Evolutionary conservation across 2,113 vertebrate genomes (phyloP).

Genomic region (Daphoenositta chrysoptera): DNA sequence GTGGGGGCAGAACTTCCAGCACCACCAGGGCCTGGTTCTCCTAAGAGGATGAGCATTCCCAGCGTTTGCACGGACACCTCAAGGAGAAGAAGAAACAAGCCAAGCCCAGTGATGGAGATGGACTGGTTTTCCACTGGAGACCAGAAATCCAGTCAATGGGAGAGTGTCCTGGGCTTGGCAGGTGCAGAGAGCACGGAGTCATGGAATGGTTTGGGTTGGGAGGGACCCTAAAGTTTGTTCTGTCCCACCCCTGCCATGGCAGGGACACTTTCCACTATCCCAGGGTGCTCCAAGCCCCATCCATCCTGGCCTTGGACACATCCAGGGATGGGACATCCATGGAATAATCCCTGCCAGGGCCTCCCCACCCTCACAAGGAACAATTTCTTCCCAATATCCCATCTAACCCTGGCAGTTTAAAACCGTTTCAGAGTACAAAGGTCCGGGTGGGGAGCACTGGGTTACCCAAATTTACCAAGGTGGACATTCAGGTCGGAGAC

Average conservation of each 20-base stretch:
- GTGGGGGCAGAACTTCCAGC: neutral
- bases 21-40: neutral
- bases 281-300: neutral
- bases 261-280: neutral
- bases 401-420: neutral
- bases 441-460: rapidly evolving
- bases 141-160: neutral
- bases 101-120: neutral
- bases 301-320: neutral
- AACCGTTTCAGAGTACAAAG: neutral
- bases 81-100: neutral
- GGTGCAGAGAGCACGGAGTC: neutral
- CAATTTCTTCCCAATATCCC: neutral
- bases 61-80: neutral
- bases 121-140: neutral
- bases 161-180: neutral
- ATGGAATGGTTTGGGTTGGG: neutral
- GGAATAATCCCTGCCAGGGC: neutral
- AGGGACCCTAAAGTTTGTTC: neutral
- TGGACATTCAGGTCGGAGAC: neutral
- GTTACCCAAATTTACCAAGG: neutral
- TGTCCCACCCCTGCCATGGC: neutral
- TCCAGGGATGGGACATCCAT: neutral
- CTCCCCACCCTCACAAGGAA: neutral
- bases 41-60: neutral